Conservation (phyloP, 2,888 invertebrate genomes). For the Nomada fucata region DNA sequence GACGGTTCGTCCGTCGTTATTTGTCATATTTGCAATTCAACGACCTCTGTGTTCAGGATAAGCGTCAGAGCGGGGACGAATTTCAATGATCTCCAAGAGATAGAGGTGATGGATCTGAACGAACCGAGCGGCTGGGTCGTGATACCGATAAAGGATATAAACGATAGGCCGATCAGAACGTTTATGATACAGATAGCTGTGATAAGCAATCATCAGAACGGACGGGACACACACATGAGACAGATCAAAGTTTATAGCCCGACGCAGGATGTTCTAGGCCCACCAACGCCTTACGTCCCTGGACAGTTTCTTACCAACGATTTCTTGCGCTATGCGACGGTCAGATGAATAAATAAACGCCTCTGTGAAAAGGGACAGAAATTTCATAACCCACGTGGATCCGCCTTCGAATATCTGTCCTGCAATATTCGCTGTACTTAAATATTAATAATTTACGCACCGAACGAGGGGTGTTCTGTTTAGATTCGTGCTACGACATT, state of each 20-base stretch:
- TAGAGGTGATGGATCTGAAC: conserved; percentile 95
- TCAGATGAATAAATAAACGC: conserved; percentile 86
- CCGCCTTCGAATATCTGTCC: background rate
- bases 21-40: background rate
- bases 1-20: background rate
- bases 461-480: background rate
- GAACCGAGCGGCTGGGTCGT: conserved; percentile 99
- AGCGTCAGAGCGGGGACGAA: conserved; percentile 97
- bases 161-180: conserved; percentile 94
- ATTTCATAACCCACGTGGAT: background rate
- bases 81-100: conserved; percentile 98
- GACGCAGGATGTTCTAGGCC: conserved; percentile 87
- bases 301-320: conserved; percentile 93
- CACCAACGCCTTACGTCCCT: conserved; percentile 88
- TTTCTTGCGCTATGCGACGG: conserved; percentile 92
- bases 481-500: background rate
- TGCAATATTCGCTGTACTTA: conserved; percentile 4
- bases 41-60: conserved; percentile 86
- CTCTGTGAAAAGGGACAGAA: background rate
- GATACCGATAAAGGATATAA: conserved; percentile 95
- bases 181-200: conserved; percentile 99
- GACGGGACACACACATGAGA: conserved; percentile 98
- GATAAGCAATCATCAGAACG: conserved; percentile 99
- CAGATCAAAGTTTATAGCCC: conserved; percentile 98
- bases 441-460: conserved; percentile 25